phyloP scores from a whole-genome alignment of 2,888 invertebrate species.

The Andrena dorsata region DNA sequence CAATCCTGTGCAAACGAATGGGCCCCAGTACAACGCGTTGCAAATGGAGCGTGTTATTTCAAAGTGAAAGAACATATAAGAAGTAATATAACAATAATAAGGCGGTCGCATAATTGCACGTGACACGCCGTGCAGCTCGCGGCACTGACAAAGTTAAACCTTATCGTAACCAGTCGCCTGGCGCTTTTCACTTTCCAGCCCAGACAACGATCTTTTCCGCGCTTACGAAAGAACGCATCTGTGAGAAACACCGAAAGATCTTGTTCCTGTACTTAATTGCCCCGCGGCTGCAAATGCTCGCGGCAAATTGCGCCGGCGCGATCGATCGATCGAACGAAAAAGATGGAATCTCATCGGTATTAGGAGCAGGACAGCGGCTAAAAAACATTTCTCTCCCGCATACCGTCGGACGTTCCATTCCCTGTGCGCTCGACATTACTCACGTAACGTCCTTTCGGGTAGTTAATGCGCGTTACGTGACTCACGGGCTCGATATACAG shows the following conservation, averaged over 20 bases:
- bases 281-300: background rate
- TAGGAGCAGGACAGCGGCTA: background rate
- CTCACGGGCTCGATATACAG: slow-evolving; percentile 30
- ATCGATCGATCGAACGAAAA: slow-evolving; percentile 34
- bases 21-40: too few relatives aligned
- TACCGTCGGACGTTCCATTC: slow-evolving; percentile 51
- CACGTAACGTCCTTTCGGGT: slow-evolving; percentile 67
- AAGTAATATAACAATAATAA: slow-evolving; percentile 7
- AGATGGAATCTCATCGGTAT: slow-evolving; percentile 21
- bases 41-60: too few relatives aligned
- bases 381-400: slow-evolving; percentile 35
- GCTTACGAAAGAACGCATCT: slow-evolving; percentile 33
- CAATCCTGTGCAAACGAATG: background rate
- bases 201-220: slow-evolving; percentile 40
- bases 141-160: slow-evolving; percentile 22
- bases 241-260: slow-evolving; percentile 43
- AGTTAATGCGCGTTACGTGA: slow-evolving; percentile 64
- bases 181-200: slow-evolving; percentile 44
- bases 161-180: slow-evolving; percentile 13
- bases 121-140: slow-evolving; percentile 10
- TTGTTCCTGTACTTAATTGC: slow-evolving; percentile 15
- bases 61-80: background rate
- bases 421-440: slow-evolving; percentile 61
- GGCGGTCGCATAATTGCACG: background rate
- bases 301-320: background rate